These are phyloP conservation scores for Ceriagrion tenellum DNA, from an alignment of 2,888 invertebrate genomes.

Conservation along the genomic window DNA sequence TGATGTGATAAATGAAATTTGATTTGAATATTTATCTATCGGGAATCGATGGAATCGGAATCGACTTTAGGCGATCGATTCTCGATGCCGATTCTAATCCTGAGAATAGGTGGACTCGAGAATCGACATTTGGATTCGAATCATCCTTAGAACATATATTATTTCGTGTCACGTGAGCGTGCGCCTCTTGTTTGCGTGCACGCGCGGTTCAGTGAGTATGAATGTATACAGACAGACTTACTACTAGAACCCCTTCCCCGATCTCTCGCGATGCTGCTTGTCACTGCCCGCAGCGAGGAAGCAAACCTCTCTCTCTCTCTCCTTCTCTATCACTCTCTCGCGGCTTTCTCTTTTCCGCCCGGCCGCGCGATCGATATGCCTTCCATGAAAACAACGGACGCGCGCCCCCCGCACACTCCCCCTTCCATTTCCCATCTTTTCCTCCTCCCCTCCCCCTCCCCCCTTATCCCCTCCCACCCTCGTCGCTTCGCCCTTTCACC, in stretches of 20 bases:
- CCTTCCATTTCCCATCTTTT: neutral
- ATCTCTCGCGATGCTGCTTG: neutral
- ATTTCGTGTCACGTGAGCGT: too few relatives aligned
- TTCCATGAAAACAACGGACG: neutral
- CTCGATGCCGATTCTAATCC: too few relatives aligned
- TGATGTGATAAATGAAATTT: too few relatives aligned
- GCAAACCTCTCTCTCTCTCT: neutral
- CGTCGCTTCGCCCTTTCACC: neutral
- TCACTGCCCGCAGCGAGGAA: neutral
- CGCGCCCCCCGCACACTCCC: neutral
- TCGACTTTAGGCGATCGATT: too few relatives aligned
- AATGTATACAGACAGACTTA: neutral
- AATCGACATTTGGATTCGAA: too few relatives aligned
- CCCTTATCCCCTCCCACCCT: neutral
- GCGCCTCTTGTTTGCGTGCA: too few relatives aligned
- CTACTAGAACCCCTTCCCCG: neutral
- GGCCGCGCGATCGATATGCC: neutral
- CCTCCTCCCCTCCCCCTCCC: neutral
- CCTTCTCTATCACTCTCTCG: neutral
- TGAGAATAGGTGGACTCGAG: too few relatives aligned
- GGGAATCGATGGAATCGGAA: too few relatives aligned
- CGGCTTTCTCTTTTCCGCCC: neutral
- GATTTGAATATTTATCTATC: too few relatives aligned
- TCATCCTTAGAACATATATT: too few relatives aligned
- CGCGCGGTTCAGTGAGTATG: neutral